phyloP scores from a whole-genome alignment of 2,888 invertebrate genomes.

The Cataglyphis altisquamis region DNA sequence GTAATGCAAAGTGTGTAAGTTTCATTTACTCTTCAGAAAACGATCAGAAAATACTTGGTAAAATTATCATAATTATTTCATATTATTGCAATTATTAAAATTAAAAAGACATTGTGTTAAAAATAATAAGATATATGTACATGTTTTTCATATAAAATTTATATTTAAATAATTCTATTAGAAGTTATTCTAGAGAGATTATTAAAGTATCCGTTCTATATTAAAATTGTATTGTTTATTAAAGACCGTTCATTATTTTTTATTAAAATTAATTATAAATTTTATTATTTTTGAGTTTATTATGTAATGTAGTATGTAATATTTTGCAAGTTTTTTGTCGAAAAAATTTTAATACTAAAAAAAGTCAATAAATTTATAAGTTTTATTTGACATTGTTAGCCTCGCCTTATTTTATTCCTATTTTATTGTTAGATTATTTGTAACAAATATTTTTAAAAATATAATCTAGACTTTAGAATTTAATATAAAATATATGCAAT shows the following conservation, averaged over 20 bases:
- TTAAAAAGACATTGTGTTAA: neutral
- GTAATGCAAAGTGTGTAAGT: neutral
- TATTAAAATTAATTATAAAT: neutral
- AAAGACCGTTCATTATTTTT: neutral
- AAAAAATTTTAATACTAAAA: neutral
- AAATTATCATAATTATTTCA: neutral
- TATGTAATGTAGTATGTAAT: neutral
- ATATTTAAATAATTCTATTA: neutral
- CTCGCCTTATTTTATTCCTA: neutral
- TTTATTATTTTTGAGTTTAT: neutral
- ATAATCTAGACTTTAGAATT: neutral
- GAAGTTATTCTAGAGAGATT: neutral
- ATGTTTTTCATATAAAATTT: neutral
- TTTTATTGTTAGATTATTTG: neutral
- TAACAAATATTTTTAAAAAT: neutral
- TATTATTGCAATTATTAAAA: neutral
- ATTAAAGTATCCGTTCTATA: neutral
- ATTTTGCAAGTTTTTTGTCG: neutral
- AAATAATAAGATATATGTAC: neutral
- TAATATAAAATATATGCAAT: neutral
- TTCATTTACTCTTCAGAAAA: conserved; percentile 1
- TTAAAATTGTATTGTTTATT: conserved; percentile 4
- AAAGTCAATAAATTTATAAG: neutral
- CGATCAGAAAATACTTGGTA: neutral
- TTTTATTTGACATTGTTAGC: neutral